Percentiles rank a stretch among this genome's conserved stretches.
phyloP scores from a whole-genome alignment of 2,113 vertebrate species.

The Brachyistius frenatus region DNA sequence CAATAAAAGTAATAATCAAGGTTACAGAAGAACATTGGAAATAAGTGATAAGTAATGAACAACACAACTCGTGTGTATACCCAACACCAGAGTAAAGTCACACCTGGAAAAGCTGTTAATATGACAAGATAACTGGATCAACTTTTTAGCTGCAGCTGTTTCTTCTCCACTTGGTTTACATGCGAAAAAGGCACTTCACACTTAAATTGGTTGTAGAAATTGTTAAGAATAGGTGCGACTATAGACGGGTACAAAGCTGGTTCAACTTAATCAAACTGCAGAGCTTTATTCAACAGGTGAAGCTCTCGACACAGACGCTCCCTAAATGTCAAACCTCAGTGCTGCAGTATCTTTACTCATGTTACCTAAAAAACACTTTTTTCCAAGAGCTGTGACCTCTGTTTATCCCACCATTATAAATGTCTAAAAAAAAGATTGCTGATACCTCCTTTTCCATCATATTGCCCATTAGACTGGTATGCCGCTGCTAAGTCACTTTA shows the following conservation, averaged over 20 bases:
- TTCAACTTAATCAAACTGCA: too few relatives aligned
- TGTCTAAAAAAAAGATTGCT: too few relatives aligned
- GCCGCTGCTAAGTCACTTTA: too few relatives aligned
- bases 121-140: background rate
- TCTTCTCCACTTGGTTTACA: background rate
- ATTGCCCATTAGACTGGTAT: too few relatives aligned
- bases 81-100: too few relatives aligned
- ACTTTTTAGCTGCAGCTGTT: background rate
- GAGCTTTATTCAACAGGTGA: too few relatives aligned
- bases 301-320: too few relatives aligned
- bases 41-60: constrained; percentile 12
- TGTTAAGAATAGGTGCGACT: background rate
- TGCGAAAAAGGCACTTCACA: background rate
- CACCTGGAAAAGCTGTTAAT: background rate
- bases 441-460: too few relatives aligned
- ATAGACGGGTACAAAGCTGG: background rate
- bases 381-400: too few relatives aligned
- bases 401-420: too few relatives aligned
- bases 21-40: constrained; percentile 5
- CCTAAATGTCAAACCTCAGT: background rate
- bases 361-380: too few relatives aligned
- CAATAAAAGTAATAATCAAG: constrained; percentile 3
- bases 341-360: too few relatives aligned
- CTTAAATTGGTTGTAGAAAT: background rate
- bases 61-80: background rate